Evolutionary conservation across 1,140 invertebrate genomes (phyloP), one percentile per base, ranked within the genome.

Genomic region (Cecropterus lyciades): DNA sequence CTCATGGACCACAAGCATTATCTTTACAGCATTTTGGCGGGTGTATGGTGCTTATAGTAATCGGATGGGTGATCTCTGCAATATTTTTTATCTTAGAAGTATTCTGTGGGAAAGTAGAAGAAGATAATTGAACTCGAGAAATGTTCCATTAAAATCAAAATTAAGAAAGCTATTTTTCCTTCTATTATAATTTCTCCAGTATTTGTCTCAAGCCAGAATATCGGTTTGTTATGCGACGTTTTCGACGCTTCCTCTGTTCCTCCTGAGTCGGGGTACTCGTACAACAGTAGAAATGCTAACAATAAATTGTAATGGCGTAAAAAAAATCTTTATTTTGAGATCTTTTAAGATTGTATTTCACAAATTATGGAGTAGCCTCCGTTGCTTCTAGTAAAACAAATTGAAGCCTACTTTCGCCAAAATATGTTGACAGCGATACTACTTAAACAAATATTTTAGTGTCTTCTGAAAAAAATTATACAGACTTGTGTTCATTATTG

Each of bases 31-130:
- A 88, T 70, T 79, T 85, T 66, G 55, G 42, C 0, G 79, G 79
- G 0, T 77, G 70, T 56, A 72, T 85, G 59, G 43, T 73, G 6
- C 46, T 85, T 10, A 42, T 85, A 17, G 10, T 77, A 46, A 55
- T 72, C 13, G 83, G 82, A 9, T 84, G 76, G 77, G n/a, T 60
- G 11, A 40, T 85, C 13, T 71, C 79, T 0, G 27, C 72, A 7
- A 67, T 84, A 60, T 82, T 80, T 49, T 85, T 87, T 74, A n/a
- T 53, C 7, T 63, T 84, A 43, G 85, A 87, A 77, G 48, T 75
- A 2, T 76, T 62, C 16, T 78, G 67, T 68, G 73, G 75, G 7
- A 69, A 42, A n/a, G 43, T 73, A 56, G 42, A 65, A 49, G 45
- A 55, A 15, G 51, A 65, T 30, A 14, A 43, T 43, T 43, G 1